Conservation (phyloP, 2,888 invertebrate genomes). For the Macrophya alboannulata region DNA sequence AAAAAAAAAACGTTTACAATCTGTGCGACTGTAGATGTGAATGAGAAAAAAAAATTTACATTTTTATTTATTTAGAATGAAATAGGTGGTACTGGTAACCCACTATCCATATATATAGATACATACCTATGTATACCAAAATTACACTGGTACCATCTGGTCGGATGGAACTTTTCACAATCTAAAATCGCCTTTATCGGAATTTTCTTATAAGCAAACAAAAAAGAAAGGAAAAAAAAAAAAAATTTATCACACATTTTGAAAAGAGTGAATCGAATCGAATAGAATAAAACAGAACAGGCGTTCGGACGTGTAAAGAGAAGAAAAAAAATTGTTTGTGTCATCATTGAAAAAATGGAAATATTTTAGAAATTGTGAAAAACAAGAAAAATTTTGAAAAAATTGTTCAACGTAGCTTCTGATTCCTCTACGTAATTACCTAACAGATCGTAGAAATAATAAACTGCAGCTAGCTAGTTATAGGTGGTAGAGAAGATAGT, state of each 20-base stretch:
- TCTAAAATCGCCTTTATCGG: neutral
- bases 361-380: neutral
- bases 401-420: neutral
- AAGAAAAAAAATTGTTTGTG: too few species aligned
- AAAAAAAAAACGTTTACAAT: neutral
- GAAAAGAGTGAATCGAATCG: too few species aligned
- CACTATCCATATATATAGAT: neutral
- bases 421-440: neutral
- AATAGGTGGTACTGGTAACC: neutral
- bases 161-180: neutral
- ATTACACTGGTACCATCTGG: neutral
- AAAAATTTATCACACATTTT: too few species aligned
- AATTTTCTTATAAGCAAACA: too few species aligned
- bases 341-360: too few species aligned
- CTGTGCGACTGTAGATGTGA: neutral
- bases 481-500: too few species aligned
- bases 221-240: too few species aligned
- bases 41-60: constrained; percentile 17
- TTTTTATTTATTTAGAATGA: constrained; percentile 24
- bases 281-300: too few species aligned
- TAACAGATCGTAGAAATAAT: constrained; percentile 1
- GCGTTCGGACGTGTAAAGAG: too few species aligned
- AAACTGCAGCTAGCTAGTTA: neutral
- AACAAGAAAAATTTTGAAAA: neutral
- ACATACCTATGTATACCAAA: neutral